phyloP scores from a whole-genome alignment of 2,797 vertebrate species.

The Fringilla coelebs region DNA sequence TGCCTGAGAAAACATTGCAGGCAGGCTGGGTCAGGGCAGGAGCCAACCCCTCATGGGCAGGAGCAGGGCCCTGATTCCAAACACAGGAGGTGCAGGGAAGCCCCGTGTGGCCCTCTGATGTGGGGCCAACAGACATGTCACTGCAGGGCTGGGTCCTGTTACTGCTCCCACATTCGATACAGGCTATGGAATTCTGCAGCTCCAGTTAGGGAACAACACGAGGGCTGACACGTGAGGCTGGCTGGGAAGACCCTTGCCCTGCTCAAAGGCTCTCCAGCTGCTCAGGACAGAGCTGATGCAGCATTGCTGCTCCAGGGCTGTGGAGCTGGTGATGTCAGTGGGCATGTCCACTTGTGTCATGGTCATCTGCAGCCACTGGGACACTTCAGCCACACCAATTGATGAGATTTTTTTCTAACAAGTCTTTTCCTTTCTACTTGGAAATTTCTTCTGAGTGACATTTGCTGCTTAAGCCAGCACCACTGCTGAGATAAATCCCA shows the following conservation, averaged over 20 bases:
- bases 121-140: neutral
- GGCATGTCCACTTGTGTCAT: fast-evolving
- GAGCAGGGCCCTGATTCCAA: neutral
- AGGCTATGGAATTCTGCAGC: neutral
- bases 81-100: neutral
- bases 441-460: neutral
- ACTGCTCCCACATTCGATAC: neutral
- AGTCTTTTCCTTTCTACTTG: neutral
- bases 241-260: neutral
- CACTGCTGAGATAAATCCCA: neutral
- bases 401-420: neutral
- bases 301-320: neutral
- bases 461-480: neutral
- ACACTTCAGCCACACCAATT: fast-evolving
- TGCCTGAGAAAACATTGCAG: neutral
- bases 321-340: neutral
- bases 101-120: neutral
- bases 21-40: neutral
- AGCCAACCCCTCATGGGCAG: neutral
- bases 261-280: neutral
- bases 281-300: neutral
- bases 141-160: neutral
- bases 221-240: neutral
- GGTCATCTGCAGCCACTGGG: neutral
- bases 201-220: neutral